Percentiles rank a stretch among this genome's conserved stretches.
Evolutionary conservation across 2,113 vertebrate genomes (phyloP).

Genomic region (Smithornis capensis): DNA sequence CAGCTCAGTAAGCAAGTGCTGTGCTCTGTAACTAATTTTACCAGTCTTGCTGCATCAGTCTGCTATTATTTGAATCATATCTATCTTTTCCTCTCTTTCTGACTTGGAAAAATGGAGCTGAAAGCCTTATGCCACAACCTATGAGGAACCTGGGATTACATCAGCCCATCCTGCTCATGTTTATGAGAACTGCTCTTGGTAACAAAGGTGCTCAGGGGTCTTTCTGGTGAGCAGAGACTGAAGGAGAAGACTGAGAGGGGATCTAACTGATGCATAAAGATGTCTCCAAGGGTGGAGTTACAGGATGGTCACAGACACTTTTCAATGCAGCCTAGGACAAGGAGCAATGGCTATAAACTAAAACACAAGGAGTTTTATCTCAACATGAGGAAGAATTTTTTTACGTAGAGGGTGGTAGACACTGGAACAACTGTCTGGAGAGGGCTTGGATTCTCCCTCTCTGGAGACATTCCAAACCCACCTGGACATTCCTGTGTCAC

Average conservation of each 20-base stretch:
- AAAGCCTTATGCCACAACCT: not conserved
- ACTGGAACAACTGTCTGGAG: not conserved
- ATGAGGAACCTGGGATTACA: not conserved
- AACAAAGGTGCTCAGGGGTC: not conserved
- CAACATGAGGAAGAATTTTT: not conserved
- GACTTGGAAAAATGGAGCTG: not conserved
- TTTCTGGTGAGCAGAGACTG: not conserved
- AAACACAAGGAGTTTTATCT: not conserved
- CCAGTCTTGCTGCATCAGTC: not conserved
- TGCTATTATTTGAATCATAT: not conserved
- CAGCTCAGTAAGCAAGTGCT: not conserved
- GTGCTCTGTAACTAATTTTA: not conserved
- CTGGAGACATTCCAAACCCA: not conserved
- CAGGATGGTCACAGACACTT: no score
- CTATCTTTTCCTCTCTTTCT: not conserved
- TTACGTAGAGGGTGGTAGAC: not conserved
- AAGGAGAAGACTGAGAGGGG: rapidly evolving
- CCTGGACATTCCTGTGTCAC: not conserved
- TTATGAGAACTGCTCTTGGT: not conserved
- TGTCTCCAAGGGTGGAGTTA: not conserved
- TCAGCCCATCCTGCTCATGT: not conserved
- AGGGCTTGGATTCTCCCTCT: rapidly evolving
- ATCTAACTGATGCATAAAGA: not conserved
- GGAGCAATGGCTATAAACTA: not conserved
- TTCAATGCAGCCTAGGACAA: no score